A percentile compares a stretch with the other conserved stretches of the same genome.
Conservation (phyloP, 2,113 vertebrate genomes). For the Rattus rattus region DNA sequence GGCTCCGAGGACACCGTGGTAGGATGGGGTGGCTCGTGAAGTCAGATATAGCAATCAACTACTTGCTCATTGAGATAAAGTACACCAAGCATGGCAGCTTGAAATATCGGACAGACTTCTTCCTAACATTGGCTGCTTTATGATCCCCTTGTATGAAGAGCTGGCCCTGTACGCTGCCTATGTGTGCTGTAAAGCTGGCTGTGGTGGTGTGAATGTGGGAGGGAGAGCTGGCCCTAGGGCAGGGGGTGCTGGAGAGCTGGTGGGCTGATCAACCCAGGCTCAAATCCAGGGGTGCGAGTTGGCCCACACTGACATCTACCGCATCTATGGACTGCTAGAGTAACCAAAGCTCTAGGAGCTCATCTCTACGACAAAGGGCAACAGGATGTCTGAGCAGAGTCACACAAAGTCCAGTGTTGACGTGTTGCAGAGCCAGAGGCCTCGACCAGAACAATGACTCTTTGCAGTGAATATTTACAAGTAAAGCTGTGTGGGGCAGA, state of each 20-base stretch:
- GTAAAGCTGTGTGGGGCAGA: not conserved
- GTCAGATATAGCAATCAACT: not conserved
- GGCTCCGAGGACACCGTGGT: not conserved
- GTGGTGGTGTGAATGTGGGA: too few species aligned
- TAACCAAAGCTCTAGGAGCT: not conserved
- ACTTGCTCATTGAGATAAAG: slow-evolving; percentile 89
- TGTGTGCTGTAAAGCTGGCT: not conserved
- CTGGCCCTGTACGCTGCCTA: not conserved
- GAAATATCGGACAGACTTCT: slow-evolving; percentile 98
- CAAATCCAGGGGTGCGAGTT: not conserved
- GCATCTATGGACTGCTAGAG: not conserved
- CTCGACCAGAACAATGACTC: not conserved
- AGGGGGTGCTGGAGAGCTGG: not conserved
- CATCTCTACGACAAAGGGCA: not conserved
- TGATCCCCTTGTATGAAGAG: slow-evolving; percentile 99
- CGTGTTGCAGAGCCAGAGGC: not conserved
- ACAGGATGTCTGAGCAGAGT: not conserved
- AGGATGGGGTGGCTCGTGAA: not conserved
- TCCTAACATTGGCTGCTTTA: slow-evolving; percentile 98
- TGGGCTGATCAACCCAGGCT: not conserved
- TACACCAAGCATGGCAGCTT: slow-evolving; percentile 97
- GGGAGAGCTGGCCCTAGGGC: not conserved
- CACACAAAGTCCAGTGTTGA: not conserved
- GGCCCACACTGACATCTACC: not conserved
- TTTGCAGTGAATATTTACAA: not conserved